Evolutionary conservation across 2,888 invertebrate genomes (phyloP).

Genomic region (Amphipoea lucens): DNA sequence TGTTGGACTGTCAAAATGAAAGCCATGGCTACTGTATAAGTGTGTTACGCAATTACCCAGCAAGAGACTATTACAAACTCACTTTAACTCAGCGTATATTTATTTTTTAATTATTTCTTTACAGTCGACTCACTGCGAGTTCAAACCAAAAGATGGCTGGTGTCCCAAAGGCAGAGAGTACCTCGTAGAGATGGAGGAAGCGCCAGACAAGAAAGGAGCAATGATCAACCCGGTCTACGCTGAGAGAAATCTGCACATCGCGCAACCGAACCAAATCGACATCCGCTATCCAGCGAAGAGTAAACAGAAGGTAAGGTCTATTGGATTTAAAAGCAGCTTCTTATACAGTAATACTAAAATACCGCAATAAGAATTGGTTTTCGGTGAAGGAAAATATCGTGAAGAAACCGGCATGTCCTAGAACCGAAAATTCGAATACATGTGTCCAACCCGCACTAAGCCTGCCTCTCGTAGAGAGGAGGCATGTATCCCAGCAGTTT

Average conservation of each 20-base stretch:
- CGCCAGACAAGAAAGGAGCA: conserved; percentile 41
- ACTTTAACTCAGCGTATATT: not conserved
- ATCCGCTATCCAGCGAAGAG: conserved; percentile 47
- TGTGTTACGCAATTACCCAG: not conserved
- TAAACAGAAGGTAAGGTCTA: conserved; percentile 35
- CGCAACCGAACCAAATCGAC: conserved; percentile 3
- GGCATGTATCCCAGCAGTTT: not conserved
- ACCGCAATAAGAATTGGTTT: not conserved
- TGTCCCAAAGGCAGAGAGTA: conserved; percentile 70
- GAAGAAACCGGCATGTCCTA: not conserved
- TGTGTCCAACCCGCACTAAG: not conserved
- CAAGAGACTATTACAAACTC: not conserved
- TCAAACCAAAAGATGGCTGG: conserved; percentile 65
- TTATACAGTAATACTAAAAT: not conserved
- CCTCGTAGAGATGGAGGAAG: conserved; percentile 2
- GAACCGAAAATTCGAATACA: not conserved
- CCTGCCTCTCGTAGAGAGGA: not conserved
- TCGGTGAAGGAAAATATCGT: not conserved
- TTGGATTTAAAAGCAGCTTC: not conserved
- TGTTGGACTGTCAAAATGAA: not conserved
- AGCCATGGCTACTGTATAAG: not conserved
- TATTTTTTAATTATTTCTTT: conserved; percentile 54
- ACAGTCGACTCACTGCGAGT: conserved; percentile 71
- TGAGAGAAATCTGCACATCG: conserved; percentile 57
- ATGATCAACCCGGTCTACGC: conserved; percentile 61